phyloP scores from a whole-genome alignment of 2,797 vertebrate genomes.

The Brotula barbata region DNA sequence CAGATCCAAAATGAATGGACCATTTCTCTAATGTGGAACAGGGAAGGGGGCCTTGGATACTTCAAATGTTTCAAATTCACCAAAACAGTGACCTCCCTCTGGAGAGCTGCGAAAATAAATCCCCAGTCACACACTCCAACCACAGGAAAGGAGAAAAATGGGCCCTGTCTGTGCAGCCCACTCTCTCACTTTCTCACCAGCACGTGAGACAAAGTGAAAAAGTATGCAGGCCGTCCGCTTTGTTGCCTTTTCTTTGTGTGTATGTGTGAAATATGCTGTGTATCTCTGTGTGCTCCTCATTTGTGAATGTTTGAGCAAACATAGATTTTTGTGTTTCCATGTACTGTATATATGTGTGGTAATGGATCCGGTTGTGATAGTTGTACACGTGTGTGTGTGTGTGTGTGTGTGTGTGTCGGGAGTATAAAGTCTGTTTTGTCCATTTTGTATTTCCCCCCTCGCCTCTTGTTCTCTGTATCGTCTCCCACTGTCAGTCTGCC shows the following conservation, averaged over 20 bases:
- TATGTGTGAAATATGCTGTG: not conserved
- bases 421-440: slow-evolving; percentile 60
- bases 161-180: slow-evolving; percentile 52
- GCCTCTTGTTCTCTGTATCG: slow-evolving; percentile 57
- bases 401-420: not conserved
- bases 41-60: slow-evolving; percentile 67
- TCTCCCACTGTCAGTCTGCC: slow-evolving; percentile 71
- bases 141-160: slow-evolving; percentile 69
- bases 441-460: slow-evolving; percentile 50
- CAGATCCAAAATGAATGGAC: slow-evolving; percentile 74
- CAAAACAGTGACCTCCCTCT: slow-evolving; percentile 71
- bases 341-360: slow-evolving; percentile 10
- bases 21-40: slow-evolving; percentile 78
- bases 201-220: slow-evolving; percentile 66
- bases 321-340: slow-evolving; percentile 4
- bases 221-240: slow-evolving; percentile 43
- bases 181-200: slow-evolving; percentile 53
- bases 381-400: not conserved
- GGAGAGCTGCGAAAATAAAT: slow-evolving; percentile 75
- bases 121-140: slow-evolving; percentile 65
- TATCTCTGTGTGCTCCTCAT: not conserved
- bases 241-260: slow-evolving; percentile 41
- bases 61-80: slow-evolving; percentile 80
- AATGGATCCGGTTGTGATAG: slow-evolving; percentile 20
- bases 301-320: slow-evolving; percentile 14